Base-by-base conservation (phyloP, 2,797 vertebrate genomes). In the Sibirionetta formosa region DNA sequence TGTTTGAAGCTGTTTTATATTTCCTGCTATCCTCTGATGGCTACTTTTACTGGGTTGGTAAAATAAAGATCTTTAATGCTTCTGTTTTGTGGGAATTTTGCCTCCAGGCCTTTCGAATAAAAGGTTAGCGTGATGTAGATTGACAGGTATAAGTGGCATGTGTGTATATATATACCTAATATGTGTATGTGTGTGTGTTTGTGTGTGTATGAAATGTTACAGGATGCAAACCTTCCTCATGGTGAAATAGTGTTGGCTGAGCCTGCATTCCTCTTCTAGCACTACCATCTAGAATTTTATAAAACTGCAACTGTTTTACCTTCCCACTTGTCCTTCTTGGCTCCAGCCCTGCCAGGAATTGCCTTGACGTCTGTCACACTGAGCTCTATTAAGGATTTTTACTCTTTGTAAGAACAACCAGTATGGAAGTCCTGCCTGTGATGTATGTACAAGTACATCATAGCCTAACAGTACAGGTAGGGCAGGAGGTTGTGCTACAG, bases 251-350 rank as follows among this genome's bases (percentile, higher is more conserved):
- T 5, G 15, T 82, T 56, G 66, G 9, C 46, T 58, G 56, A 72
- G 19, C 75, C 54, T 63, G n/a, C 35, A 13, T 76, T 88, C 20
- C 16, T 80, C 17, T 70, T 86, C 29, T 31, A 53, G 33, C 14
- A 79, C 18, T 24, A 36, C 20, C 12, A 56, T 26, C 8, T 12
- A 85, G 56, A 80, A 70, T 76, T 79, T 68, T 53, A 35, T 75
- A 50, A n/a, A 82, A 50, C 29, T 58, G 20, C 46, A 54, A 38
- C 26, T 72, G 24, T 3, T 27, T 15, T 65, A 68, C 10, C 24
- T 0, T 1, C 1, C 3, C 17, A 27, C 0, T 0, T 3, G 14
- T 46, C 40, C 58, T 36, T 35, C 15, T 42, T 56, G 29, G 44
- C 68, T 66, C 36, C 57, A 95, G 40, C 31, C 7, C 11, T 42